Evolutionary conservation across 2,888 invertebrate species (phyloP).

Genomic region (Noctua comes): DNA sequence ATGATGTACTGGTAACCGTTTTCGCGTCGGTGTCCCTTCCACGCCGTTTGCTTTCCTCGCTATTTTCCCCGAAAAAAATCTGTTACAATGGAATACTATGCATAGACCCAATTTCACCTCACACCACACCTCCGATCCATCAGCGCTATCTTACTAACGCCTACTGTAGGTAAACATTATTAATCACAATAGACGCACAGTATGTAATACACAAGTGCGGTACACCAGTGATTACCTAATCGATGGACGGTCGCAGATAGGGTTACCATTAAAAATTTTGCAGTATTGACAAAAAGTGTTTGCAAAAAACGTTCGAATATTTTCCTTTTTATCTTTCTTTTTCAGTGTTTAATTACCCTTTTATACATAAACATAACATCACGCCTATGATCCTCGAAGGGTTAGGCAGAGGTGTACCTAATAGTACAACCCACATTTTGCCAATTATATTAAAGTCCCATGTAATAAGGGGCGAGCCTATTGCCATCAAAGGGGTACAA

Average conservation of each 20-base stretch:
- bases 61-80: background rate
- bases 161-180: conserved; percentile 50
- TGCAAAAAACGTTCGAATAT: background rate
- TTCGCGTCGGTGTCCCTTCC: too few species aligned
- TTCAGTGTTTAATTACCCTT: too few species aligned
- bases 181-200: conserved; percentile 41
- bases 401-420: too few species aligned
- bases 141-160: conserved; percentile 33
- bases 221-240: conserved; percentile 46
- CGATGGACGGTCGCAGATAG: conserved; percentile 25
- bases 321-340: background rate
- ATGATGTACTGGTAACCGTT: too few species aligned
- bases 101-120: conserved; percentile 3
- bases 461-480: too few species aligned
- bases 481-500: too few species aligned
- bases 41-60: background rate
- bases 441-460: too few species aligned
- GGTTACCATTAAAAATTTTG: background rate
- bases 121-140: conserved; percentile 11
- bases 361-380: too few species aligned
- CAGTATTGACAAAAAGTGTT: background rate
- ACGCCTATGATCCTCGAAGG: too few species aligned
- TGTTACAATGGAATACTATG: background rate
- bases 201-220: conserved; percentile 30
- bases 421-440: too few species aligned